Evolutionary conservation across 2,797 vertebrate genomes (phyloP), one percentile per base, ranked within the genome.

Genomic region (Pseudotriccus pelzelni): DNA sequence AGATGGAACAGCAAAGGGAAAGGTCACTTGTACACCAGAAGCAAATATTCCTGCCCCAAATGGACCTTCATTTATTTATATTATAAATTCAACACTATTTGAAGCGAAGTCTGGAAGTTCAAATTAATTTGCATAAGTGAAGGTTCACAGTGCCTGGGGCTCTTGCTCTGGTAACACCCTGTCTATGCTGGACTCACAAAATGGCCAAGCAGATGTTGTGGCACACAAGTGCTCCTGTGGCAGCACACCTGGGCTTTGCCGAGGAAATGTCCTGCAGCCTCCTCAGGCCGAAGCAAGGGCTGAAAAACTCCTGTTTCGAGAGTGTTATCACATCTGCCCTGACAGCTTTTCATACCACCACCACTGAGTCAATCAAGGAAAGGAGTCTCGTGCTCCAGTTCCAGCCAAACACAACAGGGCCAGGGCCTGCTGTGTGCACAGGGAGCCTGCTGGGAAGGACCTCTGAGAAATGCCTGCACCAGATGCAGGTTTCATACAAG

Each of bases 161-260:
- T 85, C 36, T 19, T 77, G 80, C 52, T 63, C 34, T 47, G 46
- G 44, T 18, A 32, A 21, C 17, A 25, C 18, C 3, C 2, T 2
- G 11, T 19, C 44, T 39, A 3, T 0, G 0, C 25, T 28, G 63
- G 5, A 22, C 50, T 46, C 55, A 14, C 6, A 2, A 2, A 88
- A 70, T 2, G 12, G 73, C 18, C 34, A 12, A 12, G 27, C 9
- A 53, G 74, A 32, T 2, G 16, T 0, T 13, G 37, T 23, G 28
- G 39, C 70, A 66, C 0, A 1, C 55, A 17, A 39, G 41, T 2
- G 1, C 41, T 36, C 19, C 69, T 22, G 11, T 28, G 70, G 37
- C 66, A 50, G 43, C 53, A 62, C 37, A 43, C 6, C 37, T 12
- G 52, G 8, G 41, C 72, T 58, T 23, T 53, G 44, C 34, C 46